phyloP scores from a whole-genome alignment of 2,888 invertebrate genomes.

The Apantesis nais region DNA sequence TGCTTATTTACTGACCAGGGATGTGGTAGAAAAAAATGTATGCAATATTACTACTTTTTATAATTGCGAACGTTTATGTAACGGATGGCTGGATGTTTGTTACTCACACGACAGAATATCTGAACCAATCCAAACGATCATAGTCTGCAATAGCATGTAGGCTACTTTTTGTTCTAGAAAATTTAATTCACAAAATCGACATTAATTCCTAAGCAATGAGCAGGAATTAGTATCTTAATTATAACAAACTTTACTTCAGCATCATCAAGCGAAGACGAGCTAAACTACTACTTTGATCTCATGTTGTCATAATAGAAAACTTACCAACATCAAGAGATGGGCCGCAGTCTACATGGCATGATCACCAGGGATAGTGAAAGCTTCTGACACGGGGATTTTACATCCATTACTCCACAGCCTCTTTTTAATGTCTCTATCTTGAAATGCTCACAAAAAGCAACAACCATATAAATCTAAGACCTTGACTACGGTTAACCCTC shows the following conservation, averaged over 20 bases:
- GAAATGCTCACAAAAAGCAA: neutral
- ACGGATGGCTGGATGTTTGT: neutral
- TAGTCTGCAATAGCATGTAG: too few species aligned
- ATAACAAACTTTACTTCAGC: neutral
- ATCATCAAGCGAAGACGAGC: neutral
- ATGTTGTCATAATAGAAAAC: neutral
- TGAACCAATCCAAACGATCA: neutral
- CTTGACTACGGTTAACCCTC: neutral
- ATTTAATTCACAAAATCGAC: neutral
- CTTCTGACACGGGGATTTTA: neutral
- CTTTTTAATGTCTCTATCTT: neutral
- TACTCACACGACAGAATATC: neutral
- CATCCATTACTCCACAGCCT: neutral
- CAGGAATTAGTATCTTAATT: neutral
- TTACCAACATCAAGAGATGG: neutral
- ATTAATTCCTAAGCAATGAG: neutral
- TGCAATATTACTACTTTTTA: neutral
- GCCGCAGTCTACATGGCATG: neutral
- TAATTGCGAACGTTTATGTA: neutral
- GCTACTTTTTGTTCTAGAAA: neutral
- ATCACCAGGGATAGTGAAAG: neutral
- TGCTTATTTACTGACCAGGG: neutral
- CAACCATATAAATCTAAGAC: neutral
- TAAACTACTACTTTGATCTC: neutral
- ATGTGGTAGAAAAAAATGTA: neutral